Conservation (phyloP, 2,797 vertebrate genomes). For the Takifugu rubripes region DNA sequence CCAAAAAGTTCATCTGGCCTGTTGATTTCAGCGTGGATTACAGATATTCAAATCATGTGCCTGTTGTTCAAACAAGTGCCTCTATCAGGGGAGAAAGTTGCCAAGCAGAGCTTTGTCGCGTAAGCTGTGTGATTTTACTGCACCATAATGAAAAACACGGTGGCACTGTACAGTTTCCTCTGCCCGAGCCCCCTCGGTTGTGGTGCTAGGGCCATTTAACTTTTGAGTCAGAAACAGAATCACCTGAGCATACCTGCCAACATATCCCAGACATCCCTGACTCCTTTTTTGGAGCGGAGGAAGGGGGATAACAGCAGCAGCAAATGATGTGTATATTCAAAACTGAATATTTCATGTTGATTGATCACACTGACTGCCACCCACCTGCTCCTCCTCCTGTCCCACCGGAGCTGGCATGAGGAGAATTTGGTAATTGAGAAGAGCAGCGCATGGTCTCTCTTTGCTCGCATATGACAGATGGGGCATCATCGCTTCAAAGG, state of each 20-base stretch:
- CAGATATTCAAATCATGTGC: slow-evolving; percentile 77
- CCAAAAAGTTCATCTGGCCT: slow-evolving; percentile 80
- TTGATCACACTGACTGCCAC: slow-evolving; percentile 81
- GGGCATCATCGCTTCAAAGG: slow-evolving; percentile 99
- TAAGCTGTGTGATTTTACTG: slow-evolving; percentile 63
- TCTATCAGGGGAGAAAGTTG: slow-evolving; percentile 71
- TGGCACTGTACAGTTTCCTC: slow-evolving; percentile 59
- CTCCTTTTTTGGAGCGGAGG: slow-evolving; percentile 11
- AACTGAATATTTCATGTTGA: slow-evolving; percentile 80
- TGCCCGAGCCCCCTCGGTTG: slow-evolving; percentile 36
- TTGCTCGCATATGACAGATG: slow-evolving; percentile 96
- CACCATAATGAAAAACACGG: slow-evolving; percentile 62
- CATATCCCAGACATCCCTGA: no score
- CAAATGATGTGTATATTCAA: slow-evolving; percentile 75
- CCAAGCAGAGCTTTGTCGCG: slow-evolving; percentile 71
- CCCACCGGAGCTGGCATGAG: slow-evolving; percentile 90
- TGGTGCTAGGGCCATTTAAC: neutral
- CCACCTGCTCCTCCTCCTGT: slow-evolving; percentile 91
- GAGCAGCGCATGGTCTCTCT: slow-evolving; percentile 93
- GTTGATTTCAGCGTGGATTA: slow-evolving; percentile 78
- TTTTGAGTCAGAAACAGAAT: neutral
- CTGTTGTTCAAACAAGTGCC: slow-evolving; percentile 76
- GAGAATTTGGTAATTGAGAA: slow-evolving; percentile 95
- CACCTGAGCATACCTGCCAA: slow-evolving; percentile 19
- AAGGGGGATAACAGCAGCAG: slow-evolving; percentile 47